Percentiles rank a stretch among this genome's conserved stretches.
These are phyloP conservation scores for Oceanodroma tethys DNA, from an alignment of 2,113 vertebrate genomes.

Conservation along the genomic window DNA sequence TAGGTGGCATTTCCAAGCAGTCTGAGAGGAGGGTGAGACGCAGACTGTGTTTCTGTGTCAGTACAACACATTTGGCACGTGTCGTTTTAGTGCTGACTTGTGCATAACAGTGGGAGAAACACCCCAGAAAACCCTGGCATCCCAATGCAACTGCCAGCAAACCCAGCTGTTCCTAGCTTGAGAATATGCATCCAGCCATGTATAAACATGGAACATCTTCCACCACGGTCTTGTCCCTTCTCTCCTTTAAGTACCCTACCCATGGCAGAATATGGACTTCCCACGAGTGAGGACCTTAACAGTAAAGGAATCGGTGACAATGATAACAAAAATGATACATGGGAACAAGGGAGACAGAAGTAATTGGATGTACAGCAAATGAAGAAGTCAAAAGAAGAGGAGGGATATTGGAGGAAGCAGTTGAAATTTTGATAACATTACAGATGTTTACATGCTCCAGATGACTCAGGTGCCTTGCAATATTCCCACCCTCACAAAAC, in stretches of 20 bases:
- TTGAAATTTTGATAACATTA: not conserved
- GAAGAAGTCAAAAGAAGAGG: not conserved
- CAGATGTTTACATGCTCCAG: not conserved
- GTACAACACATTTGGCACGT: not conserved
- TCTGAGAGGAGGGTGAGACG: not conserved
- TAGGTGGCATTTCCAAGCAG: not conserved
- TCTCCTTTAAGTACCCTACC: not conserved
- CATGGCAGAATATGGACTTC: not conserved
- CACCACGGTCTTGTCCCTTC: not conserved
- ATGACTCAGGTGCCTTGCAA: not conserved
- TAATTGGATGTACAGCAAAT: not conserved
- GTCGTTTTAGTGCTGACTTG: not conserved
- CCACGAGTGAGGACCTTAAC: not conserved
- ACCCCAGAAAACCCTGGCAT: not conserved
- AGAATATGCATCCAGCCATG: not conserved
- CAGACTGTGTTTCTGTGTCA: not conserved
- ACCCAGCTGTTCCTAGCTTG: not conserved
- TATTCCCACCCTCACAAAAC: not conserved
- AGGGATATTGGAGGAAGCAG: not conserved
- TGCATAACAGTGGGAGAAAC: not conserved
- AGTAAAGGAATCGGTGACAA: not conserved
- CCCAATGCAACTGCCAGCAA: not conserved
- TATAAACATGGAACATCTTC: not conserved
- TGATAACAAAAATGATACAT: not conserved
- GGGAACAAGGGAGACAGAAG: not conserved